Percentiles rank a stretch among this genome's conserved stretches.
Evolutionary conservation across 2,888 invertebrate species (phyloP).

Genomic region (Thecocarcelia acutangulata): DNA sequence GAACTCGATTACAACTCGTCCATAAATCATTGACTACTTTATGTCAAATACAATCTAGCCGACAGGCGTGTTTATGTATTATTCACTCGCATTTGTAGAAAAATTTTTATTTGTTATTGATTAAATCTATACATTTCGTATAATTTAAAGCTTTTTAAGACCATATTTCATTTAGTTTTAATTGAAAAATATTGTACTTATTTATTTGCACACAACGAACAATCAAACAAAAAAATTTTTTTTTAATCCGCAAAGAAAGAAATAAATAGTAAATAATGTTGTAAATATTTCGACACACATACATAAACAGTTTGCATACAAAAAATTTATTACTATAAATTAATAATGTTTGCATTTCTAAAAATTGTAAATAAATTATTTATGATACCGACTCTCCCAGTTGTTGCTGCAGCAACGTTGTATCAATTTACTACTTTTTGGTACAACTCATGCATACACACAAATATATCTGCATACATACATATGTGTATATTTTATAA

Average conservation of each 20-base stretch:
- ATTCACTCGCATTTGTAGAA: background rate
- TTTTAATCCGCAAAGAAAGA: conserved; percentile 12
- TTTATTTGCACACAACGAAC: conserved; percentile 12
- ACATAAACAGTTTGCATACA: too few relatives aligned
- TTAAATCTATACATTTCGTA: background rate
- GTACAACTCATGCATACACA: background rate
- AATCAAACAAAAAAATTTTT: conserved; percentile 21
- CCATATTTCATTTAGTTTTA: conserved; percentile 22
- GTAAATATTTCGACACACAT: too few relatives aligned
- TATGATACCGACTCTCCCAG: background rate
- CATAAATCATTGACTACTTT: too few relatives aligned
- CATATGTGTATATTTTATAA: background rate
- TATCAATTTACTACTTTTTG: background rate
- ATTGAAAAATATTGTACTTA: conserved; percentile 26
- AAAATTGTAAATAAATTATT: conserved; percentile 23
- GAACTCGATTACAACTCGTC: too few relatives aligned
- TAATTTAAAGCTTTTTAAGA: conserved; percentile 4
- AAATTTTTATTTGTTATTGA: conserved; percentile 2
- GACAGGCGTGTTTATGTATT: too few relatives aligned
- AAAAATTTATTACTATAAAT: background rate
- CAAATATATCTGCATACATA: too few relatives aligned
- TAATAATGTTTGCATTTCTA: conserved; percentile 22
- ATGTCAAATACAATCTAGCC: too few relatives aligned
- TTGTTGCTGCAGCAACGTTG: background rate
- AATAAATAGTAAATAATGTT: background rate